phyloP scores from a whole-genome alignment of 2,797 vertebrate genomes.

The Urocyon cinereoargenteus region DNA sequence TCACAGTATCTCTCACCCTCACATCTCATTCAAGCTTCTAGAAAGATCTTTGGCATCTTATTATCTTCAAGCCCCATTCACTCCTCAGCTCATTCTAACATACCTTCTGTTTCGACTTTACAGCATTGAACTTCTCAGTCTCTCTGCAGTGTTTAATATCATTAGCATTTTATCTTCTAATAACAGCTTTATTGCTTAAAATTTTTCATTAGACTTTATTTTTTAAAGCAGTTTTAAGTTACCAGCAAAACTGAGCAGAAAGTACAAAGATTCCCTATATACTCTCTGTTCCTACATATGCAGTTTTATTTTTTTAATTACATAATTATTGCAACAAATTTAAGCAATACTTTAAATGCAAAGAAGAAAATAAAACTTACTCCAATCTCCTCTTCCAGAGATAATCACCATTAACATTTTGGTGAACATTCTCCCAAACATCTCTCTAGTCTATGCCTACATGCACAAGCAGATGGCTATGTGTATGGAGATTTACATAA shows the following conservation, averaged over 20 bases:
- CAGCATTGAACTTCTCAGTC: constrained; percentile 19
- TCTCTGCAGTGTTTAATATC: constrained; percentile 51
- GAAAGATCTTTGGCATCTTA: constrained; percentile 54
- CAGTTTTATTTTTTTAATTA: not conserved
- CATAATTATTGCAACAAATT: constrained; percentile 22
- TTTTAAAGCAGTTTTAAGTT: not conserved
- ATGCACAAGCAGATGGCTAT: constrained; percentile 67
- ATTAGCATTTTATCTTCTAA: constrained; percentile 33
- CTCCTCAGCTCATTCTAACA: not conserved
- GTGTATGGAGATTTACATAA: constrained; percentile 72
- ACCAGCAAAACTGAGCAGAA: not conserved
- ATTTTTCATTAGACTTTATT: not conserved
- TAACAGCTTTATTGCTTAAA: not conserved
- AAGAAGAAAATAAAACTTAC: constrained; percentile 54
- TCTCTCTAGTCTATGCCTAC: constrained; percentile 30
- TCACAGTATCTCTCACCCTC: not conserved
- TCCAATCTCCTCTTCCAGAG: constrained; percentile 54
- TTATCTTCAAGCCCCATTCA: constrained; percentile 44
- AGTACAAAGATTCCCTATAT: not conserved
- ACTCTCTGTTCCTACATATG: not conserved
- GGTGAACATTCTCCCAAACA: constrained; percentile 44
- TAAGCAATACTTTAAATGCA: constrained; percentile 72
- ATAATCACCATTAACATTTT: constrained; percentile 56
- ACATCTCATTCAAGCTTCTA: constrained; percentile 28
- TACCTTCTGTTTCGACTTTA: constrained; percentile 31